Conservation (phyloP, 2,888 invertebrate genomes). For the Elysia crispata region DNA sequence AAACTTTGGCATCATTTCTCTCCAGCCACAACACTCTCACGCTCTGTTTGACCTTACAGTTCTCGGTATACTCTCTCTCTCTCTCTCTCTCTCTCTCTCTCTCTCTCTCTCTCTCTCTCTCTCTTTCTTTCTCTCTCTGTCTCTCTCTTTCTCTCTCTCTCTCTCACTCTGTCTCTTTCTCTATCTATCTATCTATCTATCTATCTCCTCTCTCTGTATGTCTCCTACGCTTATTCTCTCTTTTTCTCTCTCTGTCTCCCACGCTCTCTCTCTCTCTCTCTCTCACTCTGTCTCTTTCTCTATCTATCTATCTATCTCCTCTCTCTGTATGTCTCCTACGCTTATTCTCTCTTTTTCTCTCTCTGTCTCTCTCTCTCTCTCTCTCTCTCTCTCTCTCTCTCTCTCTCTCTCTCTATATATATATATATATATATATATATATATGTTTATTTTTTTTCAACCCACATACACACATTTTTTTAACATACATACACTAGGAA, state of each 20-base stretch:
- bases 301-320: no score
- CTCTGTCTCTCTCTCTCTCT: not conserved
- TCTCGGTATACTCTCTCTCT: constrained; percentile 2
- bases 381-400: constrained; percentile 5
- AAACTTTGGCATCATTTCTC: no score
- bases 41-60: not conserved
- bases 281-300: not conserved
- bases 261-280: constrained; percentile 3
- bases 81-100: constrained; percentile 13
- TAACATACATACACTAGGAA: no score
- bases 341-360: no score
- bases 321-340: no score
- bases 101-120: not conserved
- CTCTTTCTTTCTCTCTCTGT: no score
- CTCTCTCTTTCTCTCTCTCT: no score
- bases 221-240: no score
- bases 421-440: no score
- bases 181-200: not conserved
- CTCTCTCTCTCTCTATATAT: constrained; percentile 29
- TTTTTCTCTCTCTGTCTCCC: not conserved
- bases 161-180: not conserved
- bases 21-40: not conserved
- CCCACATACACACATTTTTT: no score
- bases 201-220: constrained; percentile 28
- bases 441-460: no score